These are phyloP conservation scores for Helleia helle DNA, from an alignment of 2,888 invertebrate species.

Conservation along the genomic window DNA sequence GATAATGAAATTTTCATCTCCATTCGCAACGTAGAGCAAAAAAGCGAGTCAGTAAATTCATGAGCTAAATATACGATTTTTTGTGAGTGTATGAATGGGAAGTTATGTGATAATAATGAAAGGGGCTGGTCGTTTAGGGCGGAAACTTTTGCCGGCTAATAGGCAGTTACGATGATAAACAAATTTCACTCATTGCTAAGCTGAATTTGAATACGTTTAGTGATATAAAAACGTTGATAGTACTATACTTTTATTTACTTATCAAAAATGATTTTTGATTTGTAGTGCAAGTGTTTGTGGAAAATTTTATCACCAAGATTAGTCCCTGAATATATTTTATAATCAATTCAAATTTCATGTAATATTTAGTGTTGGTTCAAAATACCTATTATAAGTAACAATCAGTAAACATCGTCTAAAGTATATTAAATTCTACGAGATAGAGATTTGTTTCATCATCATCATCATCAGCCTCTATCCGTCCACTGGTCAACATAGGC, in stretches of 20 bases:
- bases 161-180: slow-evolving; percentile 3
- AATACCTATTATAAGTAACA: too few species aligned
- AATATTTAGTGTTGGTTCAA: too few species aligned
- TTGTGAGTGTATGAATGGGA: slow-evolving; percentile 5
- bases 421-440: too few species aligned
- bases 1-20: slow-evolving; percentile 6
- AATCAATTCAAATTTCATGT: too few species aligned
- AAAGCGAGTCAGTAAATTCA: slow-evolving; percentile 3
- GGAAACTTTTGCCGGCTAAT: background rate
- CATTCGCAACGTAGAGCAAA: background rate
- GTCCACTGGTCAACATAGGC: too few species aligned
- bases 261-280: too few species aligned
- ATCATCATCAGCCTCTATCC: too few species aligned
- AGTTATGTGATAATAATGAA: slow-evolving; percentile 7
- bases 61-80: slow-evolving; percentile 7
- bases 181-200: background rate
- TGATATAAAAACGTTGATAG: background rate
- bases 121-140: slow-evolving; percentile 2
- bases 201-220: background rate
- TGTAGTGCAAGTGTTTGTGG: too few species aligned
- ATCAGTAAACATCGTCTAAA: too few species aligned
- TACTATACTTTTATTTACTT: background rate
- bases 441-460: too few species aligned
- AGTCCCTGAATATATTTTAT: too few species aligned
- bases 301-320: too few species aligned